Evolutionary conservation across 1,140 invertebrate species (phyloP).

Genomic region (Pogonomyrmex barbatus): DNA sequence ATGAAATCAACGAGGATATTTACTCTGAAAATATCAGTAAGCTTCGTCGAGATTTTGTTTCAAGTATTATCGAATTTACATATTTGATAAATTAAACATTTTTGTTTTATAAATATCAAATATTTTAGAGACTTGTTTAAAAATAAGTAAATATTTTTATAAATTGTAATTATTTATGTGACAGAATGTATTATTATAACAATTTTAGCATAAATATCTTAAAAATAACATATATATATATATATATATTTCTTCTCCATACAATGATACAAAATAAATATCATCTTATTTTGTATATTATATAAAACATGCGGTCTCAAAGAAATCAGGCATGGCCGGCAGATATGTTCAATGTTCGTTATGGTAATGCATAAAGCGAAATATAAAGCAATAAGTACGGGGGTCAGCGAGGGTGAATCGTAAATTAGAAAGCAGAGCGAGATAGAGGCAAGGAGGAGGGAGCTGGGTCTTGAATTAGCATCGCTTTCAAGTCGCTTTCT

Average conservation of each 20-base stretch:
- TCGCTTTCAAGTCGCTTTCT: conserved; percentile 82
- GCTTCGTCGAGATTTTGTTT: conserved; percentile 16
- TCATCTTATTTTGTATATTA: neutral
- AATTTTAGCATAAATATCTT: neutral
- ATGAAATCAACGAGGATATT: neutral
- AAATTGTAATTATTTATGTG: neutral
- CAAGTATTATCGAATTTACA: neutral
- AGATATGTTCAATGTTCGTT: conserved; percentile 52
- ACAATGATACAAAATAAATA: neutral
- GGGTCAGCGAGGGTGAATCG: conserved; percentile 74
- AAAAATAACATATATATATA: neutral
- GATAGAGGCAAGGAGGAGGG: conserved; percentile 15
- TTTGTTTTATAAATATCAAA: neutral
- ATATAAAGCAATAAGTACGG: conserved; percentile 71
- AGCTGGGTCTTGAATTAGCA: conserved; percentile 76
- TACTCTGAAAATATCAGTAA: conserved; percentile 36
- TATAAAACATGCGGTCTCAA: conserved; percentile 9
- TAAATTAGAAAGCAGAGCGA: conserved; percentile 76
- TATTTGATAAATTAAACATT: neutral
- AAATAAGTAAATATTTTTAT: neutral
- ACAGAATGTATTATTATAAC: neutral
- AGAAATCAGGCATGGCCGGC: conserved; percentile 39
- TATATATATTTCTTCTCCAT: neutral
- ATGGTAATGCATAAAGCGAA: conserved; percentile 71
- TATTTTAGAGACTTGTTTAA: neutral